phyloP scores from a whole-genome alignment of 2,888 invertebrate genomes.

The Hesperia comma region DNA sequence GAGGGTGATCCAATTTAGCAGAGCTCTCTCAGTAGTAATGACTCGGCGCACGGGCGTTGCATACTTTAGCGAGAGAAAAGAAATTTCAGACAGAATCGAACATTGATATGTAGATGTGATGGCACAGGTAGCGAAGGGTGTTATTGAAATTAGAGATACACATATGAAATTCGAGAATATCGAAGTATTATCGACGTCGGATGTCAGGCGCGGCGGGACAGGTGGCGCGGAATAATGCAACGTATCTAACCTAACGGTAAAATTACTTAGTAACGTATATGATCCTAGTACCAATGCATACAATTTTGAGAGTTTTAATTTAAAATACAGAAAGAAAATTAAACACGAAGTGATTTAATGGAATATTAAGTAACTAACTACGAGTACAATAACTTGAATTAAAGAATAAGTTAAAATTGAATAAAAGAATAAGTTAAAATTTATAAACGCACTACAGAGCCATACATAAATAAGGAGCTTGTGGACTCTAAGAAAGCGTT shows the following conservation, averaged over 20 bases:
- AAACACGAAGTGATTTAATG: background rate
- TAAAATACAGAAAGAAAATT: background rate
- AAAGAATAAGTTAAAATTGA: too few relatives aligned
- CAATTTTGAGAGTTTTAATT: background rate
- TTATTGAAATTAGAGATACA: slow-evolving; percentile 82
- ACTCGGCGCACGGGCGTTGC: slow-evolving; percentile 81
- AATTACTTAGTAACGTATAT: background rate
- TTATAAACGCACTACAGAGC: background rate
- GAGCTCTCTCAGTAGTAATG: slow-evolving; percentile 76
- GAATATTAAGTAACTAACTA: too few relatives aligned
- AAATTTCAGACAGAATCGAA: slow-evolving; percentile 75
- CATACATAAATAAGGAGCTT: background rate
- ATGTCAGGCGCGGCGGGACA: slow-evolving; percentile 40
- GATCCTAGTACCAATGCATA: background rate
- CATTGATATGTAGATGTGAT: slow-evolving; percentile 83
- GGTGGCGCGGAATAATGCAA: slow-evolving; percentile 40
- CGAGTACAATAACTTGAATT: background rate
- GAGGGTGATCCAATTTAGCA: slow-evolving; percentile 80
- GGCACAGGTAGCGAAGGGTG: slow-evolving; percentile 77
- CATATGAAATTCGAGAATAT: slow-evolving; percentile 66
- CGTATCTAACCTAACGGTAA: slow-evolving; percentile 30
- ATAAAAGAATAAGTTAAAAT: background rate
- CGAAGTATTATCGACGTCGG: slow-evolving; percentile 40
- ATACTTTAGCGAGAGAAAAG: slow-evolving; percentile 78
- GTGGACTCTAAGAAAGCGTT: background rate